Base-by-base conservation (phyloP, 1,140 invertebrate species). In the Lepidurus couesii region DNA sequence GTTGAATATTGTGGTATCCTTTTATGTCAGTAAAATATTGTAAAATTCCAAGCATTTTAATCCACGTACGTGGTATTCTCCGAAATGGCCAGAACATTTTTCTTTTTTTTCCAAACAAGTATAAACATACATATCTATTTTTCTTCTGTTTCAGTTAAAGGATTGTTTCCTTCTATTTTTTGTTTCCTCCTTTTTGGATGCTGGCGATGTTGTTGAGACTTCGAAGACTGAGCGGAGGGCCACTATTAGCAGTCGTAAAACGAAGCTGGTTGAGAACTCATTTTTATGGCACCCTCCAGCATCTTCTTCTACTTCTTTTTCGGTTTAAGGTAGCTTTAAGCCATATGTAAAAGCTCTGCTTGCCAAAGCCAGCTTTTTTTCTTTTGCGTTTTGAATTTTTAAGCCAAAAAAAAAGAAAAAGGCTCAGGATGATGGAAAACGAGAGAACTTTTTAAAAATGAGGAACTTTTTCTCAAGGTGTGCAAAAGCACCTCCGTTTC, bases 191-290 rank as follows among this genome's bases (percentile, higher is more conserved):
- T 10, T 65, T 65, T 65, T n/a, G 13, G 53, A 65, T 65, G 53
- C 53, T 65, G 53, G 53, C 8, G 16, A 21, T 13, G 53, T 65
- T 65, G 53, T 65, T 65, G 53, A 65, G 53, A 65, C 53, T 65
- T n/a, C 4, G 53, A 65, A 65, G 53, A 65, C 21, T 21, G 21
- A 65, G 53, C 53, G 53, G 21, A 65, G 53, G 53, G 53, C 53
- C 53, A 65, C 53, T 65, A 65, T 65, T 65, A 65, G n/a, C 53
- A 65, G 53, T 65, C 53, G 53, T 65, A 65, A 65, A 65, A 65
- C 53, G 53, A 65, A 65, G 21, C 53, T 65, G 53, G 53, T 65
- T 65, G 53, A 21, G 53, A 65, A 65, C 53, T 65, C 53, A 65
- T 65, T 65, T 65, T 65, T 65, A 65, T 65, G 53, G 53, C 53